These are phyloP conservation scores for Diploptera punctata DNA, from an alignment of 2,888 invertebrate species.

Conservation along the genomic window DNA sequence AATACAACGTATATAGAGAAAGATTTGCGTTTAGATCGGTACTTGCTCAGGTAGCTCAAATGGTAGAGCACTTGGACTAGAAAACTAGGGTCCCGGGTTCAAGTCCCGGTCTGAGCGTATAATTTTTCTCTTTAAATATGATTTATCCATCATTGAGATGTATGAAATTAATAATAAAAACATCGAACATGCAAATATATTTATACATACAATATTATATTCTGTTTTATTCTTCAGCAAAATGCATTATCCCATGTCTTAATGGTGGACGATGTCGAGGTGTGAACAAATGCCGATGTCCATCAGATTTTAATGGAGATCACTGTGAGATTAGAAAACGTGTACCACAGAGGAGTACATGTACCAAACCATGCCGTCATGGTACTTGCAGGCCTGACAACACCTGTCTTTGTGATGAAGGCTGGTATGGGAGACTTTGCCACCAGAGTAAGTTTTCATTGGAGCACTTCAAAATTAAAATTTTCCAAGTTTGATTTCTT, in stretches of 20 bases:
- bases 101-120: no score
- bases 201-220: neutral
- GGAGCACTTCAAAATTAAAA: no score
- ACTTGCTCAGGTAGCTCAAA: no score
- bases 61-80: no score
- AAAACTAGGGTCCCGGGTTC: no score
- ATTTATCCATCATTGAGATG: no score
- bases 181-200: neutral
- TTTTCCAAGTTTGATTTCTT: slow-evolving; percentile 43
- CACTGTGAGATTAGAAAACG: slow-evolving; percentile 89
- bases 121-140: no score
- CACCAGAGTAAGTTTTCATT: slow-evolving; percentile 73
- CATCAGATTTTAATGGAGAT: slow-evolving; percentile 81
- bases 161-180: no score
- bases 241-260: slow-evolving; percentile 88
- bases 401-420: slow-evolving; percentile 79
- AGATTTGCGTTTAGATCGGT: no score
- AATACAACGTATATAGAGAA: no score
- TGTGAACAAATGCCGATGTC: slow-evolving; percentile 89
- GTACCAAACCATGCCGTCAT: slow-evolving; percentile 77
- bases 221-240: no score
- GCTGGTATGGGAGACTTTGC: slow-evolving; percentile 83
- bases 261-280: slow-evolving; percentile 91
- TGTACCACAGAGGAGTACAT: slow-evolving; percentile 68
- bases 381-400: slow-evolving; percentile 74